Evolutionary conservation across 2,113 vertebrate genomes (phyloP), one percentile per base, ranked within the genome.

Genomic region (Lethenteron reissneri): DNA sequence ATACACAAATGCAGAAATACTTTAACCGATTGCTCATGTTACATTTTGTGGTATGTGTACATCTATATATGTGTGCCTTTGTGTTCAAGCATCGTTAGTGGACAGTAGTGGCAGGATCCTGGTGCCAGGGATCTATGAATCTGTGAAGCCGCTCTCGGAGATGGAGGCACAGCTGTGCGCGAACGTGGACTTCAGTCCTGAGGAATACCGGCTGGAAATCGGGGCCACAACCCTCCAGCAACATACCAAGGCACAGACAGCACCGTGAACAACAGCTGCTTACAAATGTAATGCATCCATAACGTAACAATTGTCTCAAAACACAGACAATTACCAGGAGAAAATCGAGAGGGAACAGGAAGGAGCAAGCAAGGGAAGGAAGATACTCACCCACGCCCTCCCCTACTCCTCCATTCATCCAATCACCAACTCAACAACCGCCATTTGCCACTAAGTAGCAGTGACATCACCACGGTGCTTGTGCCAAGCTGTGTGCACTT

Each of bases 51-150:
- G 56, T 58, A 19, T 58, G 58, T 58, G 11, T 71, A 71, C 60
- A 25, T 14, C 60, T 64, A 12, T 69, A 72, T 59, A 41, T 68
- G 56, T 15, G 56, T 69, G 19, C 17, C 57, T 73, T 8, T 64
- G 25, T 69, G 15, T 72, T 14, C 74, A 97, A 89, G 84, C 56
- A 87, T 85, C 56, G 82, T 96, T 64, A 41, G 85, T 90, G 72
- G 85, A 85, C 75, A 77, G 84, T 9, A 83, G 80, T 1, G 92
- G 90, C 11, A 78, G 1, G 56, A 95, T 96, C 76, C 81, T 87
- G 74, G 81, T 95, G 72, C 89, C 90, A 12, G 88, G 87, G 57
- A 86, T 96, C 77, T 83, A 84, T 0, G 85, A 88, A 9, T 82
- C 81, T 0, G 81, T 95, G 2, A 81, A 82, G 10, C 77, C 80